phyloP scores from a whole-genome alignment of 2,888 invertebrate genomes.

The Eristalis pertinax region DNA sequence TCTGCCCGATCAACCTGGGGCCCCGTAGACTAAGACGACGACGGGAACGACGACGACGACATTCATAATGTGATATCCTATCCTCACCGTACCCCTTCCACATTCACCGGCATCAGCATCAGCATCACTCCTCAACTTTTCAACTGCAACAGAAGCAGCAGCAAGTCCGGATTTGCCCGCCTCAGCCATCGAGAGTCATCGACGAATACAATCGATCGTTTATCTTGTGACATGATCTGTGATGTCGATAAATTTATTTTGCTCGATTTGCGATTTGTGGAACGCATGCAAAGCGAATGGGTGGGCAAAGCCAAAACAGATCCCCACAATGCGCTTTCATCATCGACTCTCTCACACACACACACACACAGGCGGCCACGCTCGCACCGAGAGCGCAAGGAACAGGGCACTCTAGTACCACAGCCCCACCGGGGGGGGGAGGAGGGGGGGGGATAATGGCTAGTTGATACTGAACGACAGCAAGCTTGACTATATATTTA shows the following conservation, averaged over 20 bases:
- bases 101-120: constrained; percentile 33
- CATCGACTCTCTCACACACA: background rate
- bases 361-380: background rate
- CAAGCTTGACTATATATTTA: constrained; percentile 71
- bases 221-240: constrained; percentile 77
- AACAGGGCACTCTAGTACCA: constrained; percentile 55
- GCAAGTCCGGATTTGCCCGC: constrained; percentile 59
- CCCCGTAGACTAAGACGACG: background rate
- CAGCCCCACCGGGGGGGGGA: constrained; percentile 51
- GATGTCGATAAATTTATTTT: constrained; percentile 74
- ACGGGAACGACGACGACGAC: background rate
- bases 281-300: constrained; percentile 73
- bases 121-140: constrained; percentile 30
- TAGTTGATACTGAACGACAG: constrained; percentile 68
- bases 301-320: constrained; percentile 69
- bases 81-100: background rate
- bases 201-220: constrained; percentile 76
- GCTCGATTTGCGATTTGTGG: constrained; percentile 73
- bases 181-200: constrained; percentile 58
- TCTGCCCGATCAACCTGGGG: constrained; percentile 8
- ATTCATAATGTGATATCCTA: background rate
- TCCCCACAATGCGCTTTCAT: constrained; percentile 37
- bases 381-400: background rate
- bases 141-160: constrained; percentile 63
- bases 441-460: constrained; percentile 68